Percentiles rank a stretch among this genome's conserved stretches.
These are phyloP conservation scores for Steinernema carpocapsae DNA, from an alignment of 2,888 invertebrate genomes.

Conservation along the genomic window DNA sequence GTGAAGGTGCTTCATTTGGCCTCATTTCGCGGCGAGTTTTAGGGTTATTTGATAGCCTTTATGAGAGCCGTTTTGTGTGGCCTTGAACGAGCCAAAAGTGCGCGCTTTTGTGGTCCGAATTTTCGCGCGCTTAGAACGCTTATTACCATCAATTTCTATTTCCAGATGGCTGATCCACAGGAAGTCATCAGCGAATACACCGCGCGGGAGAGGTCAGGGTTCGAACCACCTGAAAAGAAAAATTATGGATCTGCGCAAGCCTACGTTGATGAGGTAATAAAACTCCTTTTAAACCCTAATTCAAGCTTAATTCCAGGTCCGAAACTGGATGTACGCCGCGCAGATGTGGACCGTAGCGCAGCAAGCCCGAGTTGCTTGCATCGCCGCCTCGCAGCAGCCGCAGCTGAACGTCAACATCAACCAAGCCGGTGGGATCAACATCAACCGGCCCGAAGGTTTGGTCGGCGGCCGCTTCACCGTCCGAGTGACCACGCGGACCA, in stretches of 20 bases:
- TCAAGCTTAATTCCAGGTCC: background rate
- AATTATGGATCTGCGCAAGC: conserved; percentile 13
- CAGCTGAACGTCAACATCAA: background rate
- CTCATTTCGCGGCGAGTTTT: too few relatives aligned
- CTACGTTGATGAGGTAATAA: background rate
- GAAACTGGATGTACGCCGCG: conserved; percentile 18
- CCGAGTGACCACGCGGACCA: background rate
- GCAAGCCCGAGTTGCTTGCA: background rate
- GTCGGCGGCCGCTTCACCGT: background rate
- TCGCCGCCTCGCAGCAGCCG: background rate
- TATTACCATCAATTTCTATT: too few relatives aligned
- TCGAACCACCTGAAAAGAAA: background rate
- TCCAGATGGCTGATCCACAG: too few relatives aligned
- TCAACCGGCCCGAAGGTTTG: background rate
- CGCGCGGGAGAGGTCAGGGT: too few relatives aligned
- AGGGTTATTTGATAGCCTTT: too few relatives aligned
- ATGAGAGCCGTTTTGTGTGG: too few relatives aligned
- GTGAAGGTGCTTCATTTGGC: too few relatives aligned
- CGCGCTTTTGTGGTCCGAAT: too few relatives aligned
- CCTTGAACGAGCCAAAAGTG: too few relatives aligned
- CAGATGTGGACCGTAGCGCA: conserved; percentile 17
- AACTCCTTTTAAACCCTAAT: background rate
- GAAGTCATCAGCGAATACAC: too few relatives aligned
- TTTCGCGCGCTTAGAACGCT: too few relatives aligned
- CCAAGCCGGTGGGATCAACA: conserved; percentile 5